Evolutionary conservation across 1,140 invertebrate genomes (phyloP).

Genomic region (Calephelis virginiensis): DNA sequence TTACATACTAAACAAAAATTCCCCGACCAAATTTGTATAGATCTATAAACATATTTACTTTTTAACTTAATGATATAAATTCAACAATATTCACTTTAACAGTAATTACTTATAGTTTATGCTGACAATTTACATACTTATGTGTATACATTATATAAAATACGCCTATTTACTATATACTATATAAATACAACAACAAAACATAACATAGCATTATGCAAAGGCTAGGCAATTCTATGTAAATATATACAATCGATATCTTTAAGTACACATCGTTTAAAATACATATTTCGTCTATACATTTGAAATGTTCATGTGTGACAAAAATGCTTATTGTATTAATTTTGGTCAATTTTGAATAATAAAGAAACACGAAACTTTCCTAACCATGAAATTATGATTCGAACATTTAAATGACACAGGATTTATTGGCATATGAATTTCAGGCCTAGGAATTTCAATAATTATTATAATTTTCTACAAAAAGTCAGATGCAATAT

Average conservation of each 20-base stretch:
- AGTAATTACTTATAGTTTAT: slow-evolving; percentile 37
- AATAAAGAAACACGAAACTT: not conserved
- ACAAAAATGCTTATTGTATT: slow-evolving; percentile 3
- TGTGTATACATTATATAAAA: slow-evolving; percentile 25
- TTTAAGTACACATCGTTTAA: slow-evolving; percentile 14
- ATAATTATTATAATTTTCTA: not conserved
- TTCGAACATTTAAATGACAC: not conserved
- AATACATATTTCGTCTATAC: slow-evolving; percentile 8
- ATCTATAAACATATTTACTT: slow-evolving; percentile 31
- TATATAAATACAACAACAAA: slow-evolving; percentile 23
- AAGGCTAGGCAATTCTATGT: slow-evolving; percentile 11
- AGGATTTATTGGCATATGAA: not conserved
- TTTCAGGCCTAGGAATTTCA: not conserved
- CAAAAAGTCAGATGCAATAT: not conserved
- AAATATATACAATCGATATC: slow-evolving; percentile 19
- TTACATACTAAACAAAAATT: slow-evolving; percentile 29
- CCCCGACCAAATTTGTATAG: slow-evolving; percentile 29
- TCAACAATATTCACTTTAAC: slow-evolving; percentile 51
- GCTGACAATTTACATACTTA: slow-evolving; percentile 31
- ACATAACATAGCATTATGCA: slow-evolving; percentile 15
- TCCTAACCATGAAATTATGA: slow-evolving; percentile 1
- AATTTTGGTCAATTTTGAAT: slow-evolving; percentile 14
- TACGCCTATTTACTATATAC: slow-evolving; percentile 15
- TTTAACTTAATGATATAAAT: slow-evolving; percentile 38
- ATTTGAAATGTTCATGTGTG: slow-evolving; percentile 1